These are phyloP conservation scores for Thaumatotibia leucotreta DNA, from an alignment of 1,140 invertebrate species.

Conservation along the genomic window DNA sequence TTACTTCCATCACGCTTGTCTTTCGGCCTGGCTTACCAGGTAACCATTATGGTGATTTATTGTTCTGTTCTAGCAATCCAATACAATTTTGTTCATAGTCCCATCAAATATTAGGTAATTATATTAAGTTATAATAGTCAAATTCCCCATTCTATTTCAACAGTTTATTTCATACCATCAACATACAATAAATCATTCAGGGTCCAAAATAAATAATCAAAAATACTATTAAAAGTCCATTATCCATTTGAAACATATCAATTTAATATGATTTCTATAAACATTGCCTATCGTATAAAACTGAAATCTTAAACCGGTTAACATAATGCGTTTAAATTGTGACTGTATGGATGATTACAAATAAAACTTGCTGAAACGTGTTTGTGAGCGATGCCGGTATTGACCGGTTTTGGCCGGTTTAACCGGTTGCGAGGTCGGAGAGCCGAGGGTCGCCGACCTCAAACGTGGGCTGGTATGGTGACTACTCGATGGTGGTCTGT, in stretches of 20 bases:
- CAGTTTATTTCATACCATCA: constrained; percentile 40
- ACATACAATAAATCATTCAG: constrained; percentile 26
- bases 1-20: no score
- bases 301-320: constrained; percentile 49
- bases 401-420: neutral
- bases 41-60: no score
- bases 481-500: constrained; percentile 85
- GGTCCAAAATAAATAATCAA: constrained; percentile 26
- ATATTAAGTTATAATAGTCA: constrained; percentile 20
- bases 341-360: constrained; percentile 43
- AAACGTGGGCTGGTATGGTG: constrained; percentile 40
- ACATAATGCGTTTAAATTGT: constrained; percentile 41
- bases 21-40: no score
- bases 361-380: constrained; percentile 41
- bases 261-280: constrained; percentile 73
- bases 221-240: constrained; percentile 56
- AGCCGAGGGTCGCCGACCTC: constrained; percentile 35
- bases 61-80: neutral
- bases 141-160: constrained; percentile 23
- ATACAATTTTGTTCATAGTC: neutral
- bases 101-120: neutral
- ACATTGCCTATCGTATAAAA: constrained; percentile 70
- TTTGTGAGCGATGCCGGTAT: constrained; percentile 7
- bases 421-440: constrained; percentile 40
- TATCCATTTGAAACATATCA: constrained; percentile 66